phyloP scores from a whole-genome alignment of 2,797 vertebrate genomes.

The Dermochelys coriacea region DNA sequence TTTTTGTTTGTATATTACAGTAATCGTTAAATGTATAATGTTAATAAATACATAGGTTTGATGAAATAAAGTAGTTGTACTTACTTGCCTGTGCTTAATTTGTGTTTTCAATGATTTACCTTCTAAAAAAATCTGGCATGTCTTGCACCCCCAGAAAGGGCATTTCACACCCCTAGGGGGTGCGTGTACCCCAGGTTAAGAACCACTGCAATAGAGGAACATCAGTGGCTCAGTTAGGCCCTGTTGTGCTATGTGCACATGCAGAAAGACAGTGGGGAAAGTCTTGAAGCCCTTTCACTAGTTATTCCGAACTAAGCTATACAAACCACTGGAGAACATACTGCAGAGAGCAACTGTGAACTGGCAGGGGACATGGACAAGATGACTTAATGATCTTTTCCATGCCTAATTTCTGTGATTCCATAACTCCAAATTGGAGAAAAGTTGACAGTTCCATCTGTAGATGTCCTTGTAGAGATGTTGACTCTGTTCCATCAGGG shows the following conservation, averaged over 20 bases:
- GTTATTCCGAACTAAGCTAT: constrained; percentile 17
- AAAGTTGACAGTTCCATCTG: constrained; percentile 30
- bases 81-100: no score
- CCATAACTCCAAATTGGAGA: constrained; percentile 14
- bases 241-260: not conserved
- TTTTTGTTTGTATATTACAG: no score
- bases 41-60: no score
- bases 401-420: constrained; percentile 33
- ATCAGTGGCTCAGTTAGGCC: not conserved
- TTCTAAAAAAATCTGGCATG: no score
- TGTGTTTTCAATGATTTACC: no score
- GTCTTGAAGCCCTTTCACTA: not conserved
- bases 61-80: no score
- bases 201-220: not conserved
- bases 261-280: constrained; percentile 6
- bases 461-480: constrained; percentile 21
- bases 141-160: no score
- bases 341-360: not conserved
- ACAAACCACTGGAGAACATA: not conserved
- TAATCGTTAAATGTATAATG: no score
- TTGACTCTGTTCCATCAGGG: not conserved
- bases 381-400: constrained; percentile 47
- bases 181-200: no score
- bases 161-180: no score
- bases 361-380: constrained; percentile 50